Evolutionary conservation across 2,797 vertebrate species (phyloP), one percentile per base, ranked within the genome.

Genomic region (Aldrovandia affinis): DNA sequence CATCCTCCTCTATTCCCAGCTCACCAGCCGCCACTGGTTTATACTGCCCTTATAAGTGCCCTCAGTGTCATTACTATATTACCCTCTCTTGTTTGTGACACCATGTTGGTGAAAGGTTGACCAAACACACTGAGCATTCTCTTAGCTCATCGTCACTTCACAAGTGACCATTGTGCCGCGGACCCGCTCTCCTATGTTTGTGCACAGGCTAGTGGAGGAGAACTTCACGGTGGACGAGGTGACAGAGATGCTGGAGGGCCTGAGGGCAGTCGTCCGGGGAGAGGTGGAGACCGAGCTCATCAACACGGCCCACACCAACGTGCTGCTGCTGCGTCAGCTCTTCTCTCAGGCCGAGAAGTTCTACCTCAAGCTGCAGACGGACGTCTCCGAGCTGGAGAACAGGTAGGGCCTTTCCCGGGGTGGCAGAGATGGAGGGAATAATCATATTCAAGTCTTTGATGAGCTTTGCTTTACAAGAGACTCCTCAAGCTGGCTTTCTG

Each of bases 201-300:
- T 47, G 33, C 73, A 28, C 86, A 99, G 98, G 87, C 92, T 99
- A n/a, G 96, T 97, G 86, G 98, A 99, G 84, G 97, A 98, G 83
- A 98, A 97, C 28, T 99, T 97, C 91, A 99, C 98, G 0, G 91
- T 95, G 33, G 98, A 99, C 0, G 98, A 99, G 88, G 97, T 99
- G 88, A 86, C 86, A 1, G 98, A 99, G 28, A 96, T 99, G 93
- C 93, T 99, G 92, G 95, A 96, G 14, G 97, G 96, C 0, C 91
- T 99, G 87, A 96, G 93, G 92, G 94, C 91, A 20, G 95, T 99
- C 85, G 97, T 99, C 10, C 97, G 95, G 70, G 96, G 97, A 0
- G 98, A 99, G 89, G 96, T 99, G 86, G 98, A 99, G 90, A 97
- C 96, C 0, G 98, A 99, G 91, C 97, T 99, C 89, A 98, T 99